Evolutionary conservation across 1,140 invertebrate species (phyloP).

Genomic region (Pseudomyrmex sp.): DNA sequence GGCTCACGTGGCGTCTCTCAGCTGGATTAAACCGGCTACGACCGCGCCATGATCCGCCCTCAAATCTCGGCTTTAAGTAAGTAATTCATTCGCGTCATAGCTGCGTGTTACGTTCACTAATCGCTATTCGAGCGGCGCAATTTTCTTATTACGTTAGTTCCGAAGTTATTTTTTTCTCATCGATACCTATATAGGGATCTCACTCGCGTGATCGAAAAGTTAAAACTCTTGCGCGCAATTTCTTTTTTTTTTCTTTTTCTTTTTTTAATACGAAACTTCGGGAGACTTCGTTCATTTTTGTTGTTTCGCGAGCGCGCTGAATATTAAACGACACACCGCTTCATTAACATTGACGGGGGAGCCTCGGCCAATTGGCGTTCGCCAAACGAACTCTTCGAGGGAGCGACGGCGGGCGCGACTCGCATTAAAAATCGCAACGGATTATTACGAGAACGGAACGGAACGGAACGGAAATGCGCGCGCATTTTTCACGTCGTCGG

Average conservation of each 20-base stretch:
- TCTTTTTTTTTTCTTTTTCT: neutral
- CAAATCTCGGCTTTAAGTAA: constrained; percentile 34
- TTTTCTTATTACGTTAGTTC: too few relatives aligned
- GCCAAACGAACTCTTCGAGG: constrained; percentile 22
- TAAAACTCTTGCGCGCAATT: neutral
- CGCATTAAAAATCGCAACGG: constrained; percentile 36
- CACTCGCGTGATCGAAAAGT: neutral
- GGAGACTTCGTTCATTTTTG: neutral
- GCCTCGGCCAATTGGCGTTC: constrained; percentile 27
- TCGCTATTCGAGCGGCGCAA: neutral
- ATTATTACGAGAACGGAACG: constrained; percentile 29
- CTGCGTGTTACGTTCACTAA: constrained; percentile 8
- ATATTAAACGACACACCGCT: neutral
- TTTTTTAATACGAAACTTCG: too few relatives aligned
- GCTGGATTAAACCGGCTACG: constrained; percentile 23
- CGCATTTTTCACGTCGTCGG: constrained; percentile 30
- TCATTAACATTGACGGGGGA: constrained; percentile 23
- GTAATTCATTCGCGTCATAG: constrained; percentile 2
- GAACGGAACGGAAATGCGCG: too few relatives aligned
- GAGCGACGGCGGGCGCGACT: neutral
- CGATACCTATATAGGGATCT: too few relatives aligned
- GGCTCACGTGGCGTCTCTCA: constrained; percentile 7
- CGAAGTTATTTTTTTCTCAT: too few relatives aligned
- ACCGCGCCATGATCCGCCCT: neutral
- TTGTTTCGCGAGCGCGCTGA: neutral